A percentile compares a stretch with the other conserved stretches of the same genome.
phyloP scores from a whole-genome alignment of 2,797 vertebrate species.

The Hemitrygon akajei region DNA sequence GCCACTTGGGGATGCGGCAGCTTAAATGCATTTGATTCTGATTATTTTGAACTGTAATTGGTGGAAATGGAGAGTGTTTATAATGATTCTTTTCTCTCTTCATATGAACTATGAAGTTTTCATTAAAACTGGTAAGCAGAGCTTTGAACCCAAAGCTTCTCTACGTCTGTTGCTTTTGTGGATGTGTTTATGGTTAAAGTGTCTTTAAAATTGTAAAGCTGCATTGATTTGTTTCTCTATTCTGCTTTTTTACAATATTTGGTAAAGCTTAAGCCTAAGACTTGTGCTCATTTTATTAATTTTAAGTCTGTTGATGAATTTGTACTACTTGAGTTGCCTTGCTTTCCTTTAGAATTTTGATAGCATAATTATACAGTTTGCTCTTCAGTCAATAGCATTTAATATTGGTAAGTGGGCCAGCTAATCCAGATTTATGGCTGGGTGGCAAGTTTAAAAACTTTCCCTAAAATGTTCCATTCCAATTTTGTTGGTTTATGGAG shows the following conservation, averaged over 20 bases:
- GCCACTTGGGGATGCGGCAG: constrained; percentile 20
- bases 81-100: constrained; percentile 64
- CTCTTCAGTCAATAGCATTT: neutral
- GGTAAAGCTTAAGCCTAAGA: neutral
- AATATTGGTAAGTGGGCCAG: neutral
- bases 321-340: neutral
- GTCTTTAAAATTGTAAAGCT: neutral
- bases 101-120: constrained; percentile 81
- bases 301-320: neutral
- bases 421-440: neutral
- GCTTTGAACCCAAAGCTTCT: neutral
- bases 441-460: neutral
- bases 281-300: neutral
- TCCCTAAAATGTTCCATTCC: neutral
- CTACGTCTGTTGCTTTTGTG: constrained; percentile 31
- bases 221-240: neutral
- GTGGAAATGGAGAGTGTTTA: neutral
- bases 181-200: constrained; percentile 14
- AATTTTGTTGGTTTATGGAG: neutral
- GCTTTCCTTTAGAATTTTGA: neutral
- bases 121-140: constrained; percentile 82
- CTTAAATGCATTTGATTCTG: constrained; percentile 29
- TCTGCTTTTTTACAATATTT: neutral
- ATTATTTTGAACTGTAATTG: neutral
- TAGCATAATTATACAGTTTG: neutral